These are phyloP conservation scores for Monodelphis domestica DNA, from an alignment of 2,797 vertebrate species.

Conservation along the genomic window DNA sequence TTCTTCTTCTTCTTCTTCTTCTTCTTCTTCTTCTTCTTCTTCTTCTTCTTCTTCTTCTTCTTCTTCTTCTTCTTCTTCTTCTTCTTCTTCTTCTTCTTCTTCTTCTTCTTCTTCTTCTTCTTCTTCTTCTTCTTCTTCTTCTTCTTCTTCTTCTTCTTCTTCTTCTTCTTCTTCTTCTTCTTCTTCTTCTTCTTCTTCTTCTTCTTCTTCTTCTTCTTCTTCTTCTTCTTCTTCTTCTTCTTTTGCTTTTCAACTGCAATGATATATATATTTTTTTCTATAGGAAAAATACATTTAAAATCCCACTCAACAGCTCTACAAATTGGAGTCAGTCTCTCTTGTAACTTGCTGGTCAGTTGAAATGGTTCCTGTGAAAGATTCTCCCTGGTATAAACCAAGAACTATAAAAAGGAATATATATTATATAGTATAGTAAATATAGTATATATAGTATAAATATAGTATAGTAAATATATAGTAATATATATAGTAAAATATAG, in stretches of 20 bases:
- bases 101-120: no score
- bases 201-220: no score
- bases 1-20: not conserved
- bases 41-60: no score
- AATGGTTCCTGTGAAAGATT: not conserved
- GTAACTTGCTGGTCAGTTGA: not conserved
- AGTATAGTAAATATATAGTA: no score
- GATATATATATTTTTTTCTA: not conserved
- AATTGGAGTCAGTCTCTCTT: not conserved
- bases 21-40: no score
- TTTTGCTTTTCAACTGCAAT: not conserved
- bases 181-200: not conserved
- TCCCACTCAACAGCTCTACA: not conserved
- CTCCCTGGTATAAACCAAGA: not conserved
- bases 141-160: no score
- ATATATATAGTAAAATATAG: no score
- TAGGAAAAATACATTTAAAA: not conserved
- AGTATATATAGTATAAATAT: no score
- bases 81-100: no score
- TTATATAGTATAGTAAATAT: no score
- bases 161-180: no score
- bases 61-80: not conserved
- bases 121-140: not conserved
- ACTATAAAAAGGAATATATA: not conserved
- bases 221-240: no score